phyloP scores from a whole-genome alignment of 35 echinoderm and acorn worm species.

The Antedon bifida region DNA sequence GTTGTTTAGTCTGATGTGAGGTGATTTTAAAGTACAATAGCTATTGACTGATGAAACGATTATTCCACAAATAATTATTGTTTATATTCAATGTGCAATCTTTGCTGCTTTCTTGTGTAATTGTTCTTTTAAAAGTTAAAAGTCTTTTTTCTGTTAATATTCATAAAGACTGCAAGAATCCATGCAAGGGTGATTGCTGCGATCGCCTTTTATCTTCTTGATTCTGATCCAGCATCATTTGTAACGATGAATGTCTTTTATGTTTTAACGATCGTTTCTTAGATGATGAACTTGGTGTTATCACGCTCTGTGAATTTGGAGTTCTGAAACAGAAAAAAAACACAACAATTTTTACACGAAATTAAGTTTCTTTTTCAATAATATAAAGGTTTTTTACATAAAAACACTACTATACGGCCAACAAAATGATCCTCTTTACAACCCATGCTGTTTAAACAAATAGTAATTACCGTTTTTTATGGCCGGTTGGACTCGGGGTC shows the following conservation, averaged over 20 bases:
- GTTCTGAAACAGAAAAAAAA: background rate
- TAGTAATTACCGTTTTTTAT: background rate
- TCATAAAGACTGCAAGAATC: background rate
- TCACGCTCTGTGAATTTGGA: background rate
- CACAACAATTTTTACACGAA: background rate
- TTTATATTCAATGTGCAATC: no score
- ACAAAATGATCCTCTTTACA: no score
- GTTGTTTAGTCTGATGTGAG: no score
- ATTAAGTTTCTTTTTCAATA: background rate
- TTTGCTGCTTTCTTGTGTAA: no score
- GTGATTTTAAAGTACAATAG: no score
- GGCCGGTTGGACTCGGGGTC: background rate
- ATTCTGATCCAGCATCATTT: background rate
- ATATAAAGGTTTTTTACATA: background rate
- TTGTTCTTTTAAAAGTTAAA: no score
- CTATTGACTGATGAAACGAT: no score
- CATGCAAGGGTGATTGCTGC: background rate
- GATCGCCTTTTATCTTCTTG: background rate
- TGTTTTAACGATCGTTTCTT: background rate
- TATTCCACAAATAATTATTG: no score
- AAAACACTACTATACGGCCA: background rate
- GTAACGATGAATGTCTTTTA: background rate
- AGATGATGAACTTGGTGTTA: background rate
- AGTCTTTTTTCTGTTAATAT: no score
- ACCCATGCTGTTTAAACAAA: background rate